These are phyloP conservation scores for Noctua fimbriata DNA, from an alignment of 2,888 invertebrate genomes.

Conservation along the genomic window DNA sequence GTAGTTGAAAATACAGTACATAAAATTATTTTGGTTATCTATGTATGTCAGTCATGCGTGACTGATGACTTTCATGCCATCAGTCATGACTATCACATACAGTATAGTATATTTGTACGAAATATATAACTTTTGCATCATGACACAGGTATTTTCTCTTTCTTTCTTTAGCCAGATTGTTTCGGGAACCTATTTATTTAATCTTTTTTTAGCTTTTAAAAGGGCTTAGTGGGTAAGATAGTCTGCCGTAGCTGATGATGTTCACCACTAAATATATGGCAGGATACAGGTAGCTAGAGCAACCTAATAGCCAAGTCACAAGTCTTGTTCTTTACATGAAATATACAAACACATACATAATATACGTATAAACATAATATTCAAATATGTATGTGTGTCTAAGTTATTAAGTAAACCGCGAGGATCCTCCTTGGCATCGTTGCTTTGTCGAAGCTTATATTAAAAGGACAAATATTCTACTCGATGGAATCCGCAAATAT, in stretches of 20 bases:
- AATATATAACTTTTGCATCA: neutral
- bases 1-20: neutral
- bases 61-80: too few species aligned
- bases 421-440: slow-evolving; percentile 59
- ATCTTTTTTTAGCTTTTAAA: neutral
- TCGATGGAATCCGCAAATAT: slow-evolving; percentile 27
- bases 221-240: neutral
- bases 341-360: neutral
- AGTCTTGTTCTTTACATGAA: neutral
- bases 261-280: neutral
- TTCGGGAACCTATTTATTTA: neutral
- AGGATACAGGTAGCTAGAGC: neutral
- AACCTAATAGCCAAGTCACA: neutral
- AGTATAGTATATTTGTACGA: neutral
- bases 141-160: neutral
- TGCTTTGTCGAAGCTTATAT: slow-evolving; percentile 52
- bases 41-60: too few species aligned
- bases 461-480: slow-evolving; percentile 49
- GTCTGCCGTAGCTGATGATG: neutral
- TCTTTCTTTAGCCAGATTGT: neutral
- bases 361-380: slow-evolving; percentile 3
- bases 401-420: slow-evolving; percentile 50
- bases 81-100: neutral
- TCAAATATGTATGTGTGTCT: slow-evolving; percentile 13
- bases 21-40: neutral